phyloP scores from a whole-genome alignment of 2,888 invertebrate genomes.

The Drosophila anomelani region DNA sequence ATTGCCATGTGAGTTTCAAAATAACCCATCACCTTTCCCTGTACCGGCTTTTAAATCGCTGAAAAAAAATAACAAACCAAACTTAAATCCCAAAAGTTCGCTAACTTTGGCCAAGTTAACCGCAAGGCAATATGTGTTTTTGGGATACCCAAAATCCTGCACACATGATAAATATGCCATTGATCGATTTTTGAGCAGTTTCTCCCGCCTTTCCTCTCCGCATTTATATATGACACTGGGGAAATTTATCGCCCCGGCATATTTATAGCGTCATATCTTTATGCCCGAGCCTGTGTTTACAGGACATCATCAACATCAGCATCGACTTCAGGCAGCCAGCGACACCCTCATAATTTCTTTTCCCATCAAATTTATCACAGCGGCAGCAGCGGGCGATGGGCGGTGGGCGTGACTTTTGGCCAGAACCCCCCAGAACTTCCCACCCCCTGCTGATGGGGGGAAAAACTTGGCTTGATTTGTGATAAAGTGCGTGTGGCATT shows the following conservation, averaged over 20 bases:
- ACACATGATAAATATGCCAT: constrained; percentile 80
- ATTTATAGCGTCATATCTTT: constrained; percentile 77
- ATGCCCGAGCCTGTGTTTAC: constrained; percentile 61
- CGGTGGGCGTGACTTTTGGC: constrained; percentile 72
- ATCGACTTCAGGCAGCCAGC: constrained; percentile 35
- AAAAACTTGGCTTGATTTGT: constrained; percentile 78
- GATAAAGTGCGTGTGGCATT: constrained; percentile 73
- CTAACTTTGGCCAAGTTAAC: constrained; percentile 25
- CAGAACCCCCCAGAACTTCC: constrained; percentile 5
- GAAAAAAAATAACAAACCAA: constrained; percentile 2
- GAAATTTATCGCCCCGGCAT: constrained; percentile 75
- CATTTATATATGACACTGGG: constrained; percentile 36
- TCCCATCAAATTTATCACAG: constrained; percentile 78
- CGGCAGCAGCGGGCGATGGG: constrained; percentile 46
- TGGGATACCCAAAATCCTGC: constrained; percentile 24
- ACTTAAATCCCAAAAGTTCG: constrained; percentile 7
- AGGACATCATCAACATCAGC: constrained; percentile 76
- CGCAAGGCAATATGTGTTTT: constrained; percentile 17
- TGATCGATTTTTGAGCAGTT: constrained; percentile 79
- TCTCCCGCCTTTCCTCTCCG: neutral
- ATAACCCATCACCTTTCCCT: constrained; percentile 2
- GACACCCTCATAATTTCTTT: constrained; percentile 77
- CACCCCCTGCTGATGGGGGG: constrained; percentile 1
- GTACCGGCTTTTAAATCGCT: neutral
- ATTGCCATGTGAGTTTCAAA: constrained; percentile 25